Evolutionary conservation across 2,888 invertebrate genomes (phyloP).

Genomic region (Aproaerema taeniolella): DNA sequence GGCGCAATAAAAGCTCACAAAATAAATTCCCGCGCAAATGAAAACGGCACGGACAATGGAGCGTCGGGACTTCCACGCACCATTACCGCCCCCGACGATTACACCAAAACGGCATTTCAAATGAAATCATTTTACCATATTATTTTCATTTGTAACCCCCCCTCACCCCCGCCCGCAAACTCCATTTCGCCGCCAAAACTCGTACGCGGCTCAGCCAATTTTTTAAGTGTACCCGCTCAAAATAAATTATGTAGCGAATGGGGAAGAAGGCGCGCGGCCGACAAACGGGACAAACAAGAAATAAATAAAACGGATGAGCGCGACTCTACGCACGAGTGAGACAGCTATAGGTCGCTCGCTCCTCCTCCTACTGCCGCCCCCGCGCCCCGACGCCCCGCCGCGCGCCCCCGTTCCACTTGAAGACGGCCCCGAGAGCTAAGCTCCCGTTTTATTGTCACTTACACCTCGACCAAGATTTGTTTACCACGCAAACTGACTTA

Average conservation of each 20-base stretch:
- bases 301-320: conserved; percentile 65
- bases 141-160: conserved; percentile 57
- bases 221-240: conserved; percentile 72
- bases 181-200: conserved; percentile 62
- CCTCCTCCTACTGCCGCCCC: conserved; percentile 40
- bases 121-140: conserved; percentile 74
- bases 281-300: conserved; percentile 43
- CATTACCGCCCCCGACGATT: conserved; percentile 58
- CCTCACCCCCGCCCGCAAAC: conserved; percentile 50
- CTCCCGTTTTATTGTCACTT: conserved; percentile 75
- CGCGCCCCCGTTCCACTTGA: conserved; percentile 58
- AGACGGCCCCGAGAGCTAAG: conserved; percentile 73
- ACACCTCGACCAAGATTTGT: conserved; percentile 65
- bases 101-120: conserved; percentile 58
- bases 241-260: conserved; percentile 74
- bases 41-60: conserved; percentile 55
- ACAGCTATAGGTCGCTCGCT: conserved; percentile 35
- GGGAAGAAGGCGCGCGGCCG: conserved; percentile 52
- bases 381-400: conserved; percentile 20
- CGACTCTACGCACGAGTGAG: conserved; percentile 46
- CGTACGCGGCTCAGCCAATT: conserved; percentile 62
- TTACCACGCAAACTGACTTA: conserved; percentile 39
- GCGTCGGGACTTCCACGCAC: conserved; percentile 50
- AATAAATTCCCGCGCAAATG: conserved; percentile 63
- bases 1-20: conserved; percentile 43